These are phyloP conservation scores for Falcunculus frontatus DNA, from an alignment of 2,113 vertebrate species.

Conservation along the genomic window DNA sequence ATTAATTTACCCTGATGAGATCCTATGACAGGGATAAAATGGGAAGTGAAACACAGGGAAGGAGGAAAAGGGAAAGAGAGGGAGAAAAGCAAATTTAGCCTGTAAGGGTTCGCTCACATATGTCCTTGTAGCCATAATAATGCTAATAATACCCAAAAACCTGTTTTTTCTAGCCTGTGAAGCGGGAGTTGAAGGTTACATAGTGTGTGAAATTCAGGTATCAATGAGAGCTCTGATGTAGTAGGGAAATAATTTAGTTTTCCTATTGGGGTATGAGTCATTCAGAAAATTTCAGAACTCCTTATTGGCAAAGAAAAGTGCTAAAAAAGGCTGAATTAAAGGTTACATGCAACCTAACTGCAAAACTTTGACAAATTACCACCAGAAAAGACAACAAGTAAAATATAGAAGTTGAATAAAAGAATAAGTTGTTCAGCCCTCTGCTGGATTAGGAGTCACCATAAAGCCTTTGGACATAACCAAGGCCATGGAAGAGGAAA, in stretches of 20 bases:
- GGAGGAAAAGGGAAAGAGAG: background rate
- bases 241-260: slow-evolving; percentile 67
- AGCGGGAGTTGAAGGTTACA: slow-evolving; percentile 55
- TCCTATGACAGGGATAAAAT: background rate
- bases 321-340: slow-evolving; percentile 92
- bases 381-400: slow-evolving; percentile 57
- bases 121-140: slow-evolving; percentile 16
- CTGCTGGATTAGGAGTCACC: background rate
- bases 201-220: slow-evolving; percentile 35
- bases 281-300: slow-evolving; percentile 67
- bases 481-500: background rate
- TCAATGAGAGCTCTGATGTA: slow-evolving; percentile 35
- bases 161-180: background rate
- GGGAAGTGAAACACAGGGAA: background rate
- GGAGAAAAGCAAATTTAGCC: background rate
- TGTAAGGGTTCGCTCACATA: background rate
- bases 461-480: background rate
- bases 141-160: background rate
- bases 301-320: slow-evolving; percentile 84
- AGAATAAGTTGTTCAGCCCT: background rate
- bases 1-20: background rate
- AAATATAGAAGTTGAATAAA: slow-evolving; percentile 47
- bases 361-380: slow-evolving; percentile 81
- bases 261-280: slow-evolving; percentile 30
- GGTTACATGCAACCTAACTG: slow-evolving; percentile 83